phyloP scores from a whole-genome alignment of 2,113 vertebrate species.

The Scolopax mira region DNA sequence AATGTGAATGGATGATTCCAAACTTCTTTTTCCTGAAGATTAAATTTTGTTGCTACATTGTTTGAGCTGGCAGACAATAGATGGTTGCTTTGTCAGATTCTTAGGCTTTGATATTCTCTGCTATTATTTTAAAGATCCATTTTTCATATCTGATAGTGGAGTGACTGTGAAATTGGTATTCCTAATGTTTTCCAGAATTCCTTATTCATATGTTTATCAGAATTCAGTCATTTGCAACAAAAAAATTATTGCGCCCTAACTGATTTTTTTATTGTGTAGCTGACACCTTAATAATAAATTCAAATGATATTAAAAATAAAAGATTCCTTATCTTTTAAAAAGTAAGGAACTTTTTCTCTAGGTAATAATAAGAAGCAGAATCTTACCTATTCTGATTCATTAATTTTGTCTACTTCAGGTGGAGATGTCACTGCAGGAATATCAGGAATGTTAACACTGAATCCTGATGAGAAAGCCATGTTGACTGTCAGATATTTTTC shows the following conservation, averaged over 20 bases:
- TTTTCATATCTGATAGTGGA: background rate
- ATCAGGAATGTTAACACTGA: background rate
- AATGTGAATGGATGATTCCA: background rate
- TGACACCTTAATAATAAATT: background rate
- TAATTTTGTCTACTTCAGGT: background rate
- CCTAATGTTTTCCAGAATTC: background rate
- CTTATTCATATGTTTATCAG: background rate
- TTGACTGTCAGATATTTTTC: background rate
- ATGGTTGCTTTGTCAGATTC: background rate
- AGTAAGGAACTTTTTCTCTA: background rate
- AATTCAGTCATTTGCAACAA: background rate
- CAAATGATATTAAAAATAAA: background rate
- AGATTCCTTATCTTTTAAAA: background rate
- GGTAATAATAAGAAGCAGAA: background rate
- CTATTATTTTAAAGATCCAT: background rate
- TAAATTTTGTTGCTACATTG: background rate
- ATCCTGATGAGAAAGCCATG: background rate
- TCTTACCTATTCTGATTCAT: background rate
- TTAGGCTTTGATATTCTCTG: background rate
- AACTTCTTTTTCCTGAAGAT: background rate
- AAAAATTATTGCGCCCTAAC: background rate
- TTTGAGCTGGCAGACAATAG: background rate
- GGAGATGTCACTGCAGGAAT: background rate
- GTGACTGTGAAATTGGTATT: background rate
- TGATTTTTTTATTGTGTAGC: background rate